Conservation (phyloP, 2,113 vertebrate genomes). For the Peromyscus californicus region DNA sequence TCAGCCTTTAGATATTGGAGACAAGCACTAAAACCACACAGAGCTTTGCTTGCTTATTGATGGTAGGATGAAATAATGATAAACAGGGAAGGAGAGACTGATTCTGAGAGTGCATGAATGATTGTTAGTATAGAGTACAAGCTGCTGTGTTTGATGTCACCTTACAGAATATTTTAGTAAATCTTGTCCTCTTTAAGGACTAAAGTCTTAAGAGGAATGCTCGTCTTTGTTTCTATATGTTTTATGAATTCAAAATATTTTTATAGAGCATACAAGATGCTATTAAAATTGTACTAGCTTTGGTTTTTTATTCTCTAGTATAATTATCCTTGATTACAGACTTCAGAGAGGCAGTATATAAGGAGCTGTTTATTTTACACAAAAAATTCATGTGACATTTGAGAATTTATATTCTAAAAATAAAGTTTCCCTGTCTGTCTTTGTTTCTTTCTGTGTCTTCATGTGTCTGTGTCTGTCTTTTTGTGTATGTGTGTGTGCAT, state of each 20-base stretch:
- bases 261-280: slow-evolving; percentile 77
- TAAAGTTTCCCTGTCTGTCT: not conserved
- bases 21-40: slow-evolving; percentile 48
- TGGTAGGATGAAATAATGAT: slow-evolving; percentile 64
- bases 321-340: slow-evolving; percentile 81
- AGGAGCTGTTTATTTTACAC: slow-evolving; percentile 76
- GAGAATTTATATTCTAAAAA: slow-evolving; percentile 50
- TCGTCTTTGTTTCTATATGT: slow-evolving; percentile 68
- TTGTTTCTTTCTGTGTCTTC: not conserved
- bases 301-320: slow-evolving; percentile 73
- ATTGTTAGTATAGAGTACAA: slow-evolving; percentile 61
- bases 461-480: not conserved
- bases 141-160: slow-evolving; percentile 36
- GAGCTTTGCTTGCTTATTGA: slow-evolving; percentile 48
- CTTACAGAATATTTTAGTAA: slow-evolving; percentile 52
- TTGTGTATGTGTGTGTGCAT: not conserved
- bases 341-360: slow-evolving; percentile 65
- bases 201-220: slow-evolving; percentile 55
- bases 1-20: slow-evolving; percentile 38
- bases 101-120: slow-evolving; percentile 46
- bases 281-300: slow-evolving; percentile 80
- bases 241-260: slow-evolving; percentile 78
- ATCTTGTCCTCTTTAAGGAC: slow-evolving; percentile 51
- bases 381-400: slow-evolving; percentile 65
- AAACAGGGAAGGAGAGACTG: slow-evolving; percentile 8